A percentile compares a stretch with the other conserved stretches of the same genome.
phyloP scores from a whole-genome alignment of 2,888 invertebrate species.

The Macaria notata region DNA sequence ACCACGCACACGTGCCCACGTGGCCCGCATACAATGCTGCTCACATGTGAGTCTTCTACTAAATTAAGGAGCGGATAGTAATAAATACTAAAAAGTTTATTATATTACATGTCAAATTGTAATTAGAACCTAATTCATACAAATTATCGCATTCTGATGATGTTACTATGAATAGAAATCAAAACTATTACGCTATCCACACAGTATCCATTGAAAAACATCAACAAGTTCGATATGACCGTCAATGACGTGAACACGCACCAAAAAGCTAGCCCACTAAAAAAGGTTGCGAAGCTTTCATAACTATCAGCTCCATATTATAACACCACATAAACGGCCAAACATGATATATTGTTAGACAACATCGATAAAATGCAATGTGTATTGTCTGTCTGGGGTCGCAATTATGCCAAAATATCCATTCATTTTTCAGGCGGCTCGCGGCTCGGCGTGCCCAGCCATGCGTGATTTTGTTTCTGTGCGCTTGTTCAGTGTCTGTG shows the following conservation, averaged over 20 bases:
- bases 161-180: no score
- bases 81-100: no score
- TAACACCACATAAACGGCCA: slow-evolving; percentile 16
- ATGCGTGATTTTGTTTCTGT: slow-evolving; percentile 77
- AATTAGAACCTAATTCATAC: no score
- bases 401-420: slow-evolving; percentile 73
- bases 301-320: slow-evolving; percentile 19
- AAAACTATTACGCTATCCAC: neutral
- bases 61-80: no score
- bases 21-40: no score
- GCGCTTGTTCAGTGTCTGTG: slow-evolving; percentile 72
- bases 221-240: no score
- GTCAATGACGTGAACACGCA: no score
- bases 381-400: slow-evolving; percentile 52
- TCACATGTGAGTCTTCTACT: no score
- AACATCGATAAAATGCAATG: slow-evolving; percentile 31
- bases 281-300: slow-evolving; percentile 7
- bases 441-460: slow-evolving; percentile 64
- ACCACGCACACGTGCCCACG: slow-evolving; percentile 17
- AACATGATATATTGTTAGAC: slow-evolving; percentile 23
- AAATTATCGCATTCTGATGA: no score
- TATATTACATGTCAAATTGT: no score
- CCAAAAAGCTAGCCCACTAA: neutral
- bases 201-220: neutral
- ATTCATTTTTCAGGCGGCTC: slow-evolving; percentile 70